Percentiles rank a stretch among this genome's conserved stretches.
Evolutionary conservation across 2,113 vertebrate genomes (phyloP).

Genomic region (Deroptyus accipitrinus): DNA sequence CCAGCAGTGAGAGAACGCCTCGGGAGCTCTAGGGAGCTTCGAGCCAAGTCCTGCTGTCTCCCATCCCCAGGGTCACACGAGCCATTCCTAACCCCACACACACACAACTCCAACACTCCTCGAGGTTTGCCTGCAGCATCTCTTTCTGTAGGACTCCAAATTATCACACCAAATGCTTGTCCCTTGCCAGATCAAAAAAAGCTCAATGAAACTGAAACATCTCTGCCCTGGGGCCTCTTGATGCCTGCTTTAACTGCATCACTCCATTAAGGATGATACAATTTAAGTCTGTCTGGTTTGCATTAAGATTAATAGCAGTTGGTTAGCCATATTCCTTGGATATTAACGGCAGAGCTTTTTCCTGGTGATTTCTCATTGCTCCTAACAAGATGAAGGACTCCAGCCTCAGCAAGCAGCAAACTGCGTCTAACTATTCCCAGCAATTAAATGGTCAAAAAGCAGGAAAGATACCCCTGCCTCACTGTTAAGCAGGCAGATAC

Average conservation of each 20-base stretch:
- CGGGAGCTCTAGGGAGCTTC: not conserved
- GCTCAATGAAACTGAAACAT: not conserved
- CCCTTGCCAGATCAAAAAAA: not conserved
- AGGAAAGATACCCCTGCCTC: not conserved
- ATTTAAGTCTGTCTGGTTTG: conserved; percentile 38
- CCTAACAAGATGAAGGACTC: not conserved
- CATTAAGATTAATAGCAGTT: conserved; percentile 45
- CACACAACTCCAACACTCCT: not conserved
- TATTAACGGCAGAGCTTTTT: not conserved
- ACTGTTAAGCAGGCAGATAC: not conserved
- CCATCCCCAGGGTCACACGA: not conserved
- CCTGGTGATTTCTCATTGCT: not conserved
- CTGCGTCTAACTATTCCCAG: not conserved
- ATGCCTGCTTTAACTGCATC: conserved; percentile 13
- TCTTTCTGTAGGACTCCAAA: not conserved
- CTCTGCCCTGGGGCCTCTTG: conserved; percentile 23
- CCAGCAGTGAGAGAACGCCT: not conserved
- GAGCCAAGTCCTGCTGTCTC: not conserved
- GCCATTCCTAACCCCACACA: not conserved
- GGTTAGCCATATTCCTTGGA: conserved; percentile 5
- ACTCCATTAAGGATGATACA: conserved; percentile 5
- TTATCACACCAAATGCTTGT: not conserved
- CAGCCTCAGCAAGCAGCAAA: not conserved
- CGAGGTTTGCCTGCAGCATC: not conserved
- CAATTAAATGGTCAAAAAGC: not conserved